Evolutionary conservation across 2,888 invertebrate genomes (phyloP).

Genomic region (Dexiosoma caninum): DNA sequence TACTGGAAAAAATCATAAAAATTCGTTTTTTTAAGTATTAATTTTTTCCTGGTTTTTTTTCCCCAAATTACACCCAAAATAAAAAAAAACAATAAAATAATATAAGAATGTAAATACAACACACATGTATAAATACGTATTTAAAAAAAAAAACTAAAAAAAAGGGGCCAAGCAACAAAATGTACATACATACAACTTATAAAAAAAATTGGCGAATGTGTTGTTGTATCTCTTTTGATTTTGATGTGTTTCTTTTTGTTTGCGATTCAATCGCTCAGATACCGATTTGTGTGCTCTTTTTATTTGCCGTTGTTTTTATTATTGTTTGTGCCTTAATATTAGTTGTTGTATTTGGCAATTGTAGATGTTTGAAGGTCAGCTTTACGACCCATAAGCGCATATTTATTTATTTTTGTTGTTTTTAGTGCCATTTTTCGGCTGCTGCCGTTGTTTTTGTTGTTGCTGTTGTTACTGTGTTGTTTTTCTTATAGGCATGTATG

Average conservation of each 20-base stretch:
- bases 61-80: slow-evolving; percentile 28
- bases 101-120: slow-evolving; percentile 11
- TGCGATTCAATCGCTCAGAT: slow-evolving; percentile 60
- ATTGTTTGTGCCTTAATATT: slow-evolving; percentile 24
- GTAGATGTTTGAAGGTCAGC: slow-evolving; percentile 77
- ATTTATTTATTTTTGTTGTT: slow-evolving; percentile 65
- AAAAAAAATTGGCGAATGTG: slow-evolving; percentile 67
- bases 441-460: slow-evolving; percentile 52
- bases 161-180: slow-evolving; percentile 70
- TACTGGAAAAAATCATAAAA: too few relatives aligned
- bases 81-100: slow-evolving; percentile 8
- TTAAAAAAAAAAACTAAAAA: slow-evolving; percentile 66
- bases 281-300: slow-evolving; percentile 61
- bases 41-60: background rate
- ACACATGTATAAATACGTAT: too few relatives aligned
- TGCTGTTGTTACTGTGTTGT: slow-evolving; percentile 36
- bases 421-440: slow-evolving; percentile 33
- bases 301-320: slow-evolving; percentile 39
- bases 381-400: slow-evolving; percentile 77
- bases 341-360: slow-evolving; percentile 70
- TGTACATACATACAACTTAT: background rate
- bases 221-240: slow-evolving; percentile 28
- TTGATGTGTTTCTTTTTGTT: slow-evolving; percentile 37
- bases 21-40: background rate
- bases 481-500: background rate